Conservation (phyloP, 23 tunicate genomes). For the Ascidia mentula region DNA sequence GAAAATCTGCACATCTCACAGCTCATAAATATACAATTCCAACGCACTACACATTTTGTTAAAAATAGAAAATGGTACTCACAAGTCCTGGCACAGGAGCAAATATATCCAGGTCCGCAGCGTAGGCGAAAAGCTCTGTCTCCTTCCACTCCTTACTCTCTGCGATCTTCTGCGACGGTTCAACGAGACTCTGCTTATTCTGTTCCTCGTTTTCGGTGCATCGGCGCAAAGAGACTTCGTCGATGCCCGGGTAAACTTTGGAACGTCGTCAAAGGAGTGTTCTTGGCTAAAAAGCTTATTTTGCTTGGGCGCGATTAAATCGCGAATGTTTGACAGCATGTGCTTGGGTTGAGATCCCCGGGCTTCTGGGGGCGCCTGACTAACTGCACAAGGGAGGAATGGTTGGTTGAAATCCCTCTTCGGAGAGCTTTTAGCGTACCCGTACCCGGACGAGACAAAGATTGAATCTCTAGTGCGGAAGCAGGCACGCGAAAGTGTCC, state of each 20-base stretch:
- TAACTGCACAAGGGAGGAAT: too few relatives aligned
- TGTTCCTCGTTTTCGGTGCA: too few relatives aligned
- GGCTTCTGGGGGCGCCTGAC: not conserved
- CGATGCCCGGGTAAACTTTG: too few relatives aligned
- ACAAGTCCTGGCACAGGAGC: conserved; percentile 2
- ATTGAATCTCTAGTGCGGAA: not conserved
- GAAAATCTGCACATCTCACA: too few relatives aligned
- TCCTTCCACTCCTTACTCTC: not conserved
- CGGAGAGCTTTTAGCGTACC: not conserved
- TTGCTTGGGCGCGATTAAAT: not conserved
- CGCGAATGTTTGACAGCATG: not conserved
- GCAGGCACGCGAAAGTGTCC: not conserved
- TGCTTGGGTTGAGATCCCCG: not conserved
- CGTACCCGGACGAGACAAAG: not conserved
- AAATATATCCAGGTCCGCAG: conserved; percentile 5
- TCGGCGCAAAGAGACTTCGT: too few relatives aligned
- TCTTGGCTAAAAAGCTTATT: not conserved
- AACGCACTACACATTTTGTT: too few relatives aligned
- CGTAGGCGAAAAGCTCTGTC: not conserved
- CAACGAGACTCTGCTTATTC: too few relatives aligned
- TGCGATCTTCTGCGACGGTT: not conserved
- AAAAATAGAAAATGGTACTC: too few relatives aligned
- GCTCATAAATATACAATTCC: too few relatives aligned
- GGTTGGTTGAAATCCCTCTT: too few relatives aligned
- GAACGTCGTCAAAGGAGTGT: too few relatives aligned